phyloP scores from a whole-genome alignment of 2,797 vertebrate genomes.

The Galago senegalensis region DNA sequence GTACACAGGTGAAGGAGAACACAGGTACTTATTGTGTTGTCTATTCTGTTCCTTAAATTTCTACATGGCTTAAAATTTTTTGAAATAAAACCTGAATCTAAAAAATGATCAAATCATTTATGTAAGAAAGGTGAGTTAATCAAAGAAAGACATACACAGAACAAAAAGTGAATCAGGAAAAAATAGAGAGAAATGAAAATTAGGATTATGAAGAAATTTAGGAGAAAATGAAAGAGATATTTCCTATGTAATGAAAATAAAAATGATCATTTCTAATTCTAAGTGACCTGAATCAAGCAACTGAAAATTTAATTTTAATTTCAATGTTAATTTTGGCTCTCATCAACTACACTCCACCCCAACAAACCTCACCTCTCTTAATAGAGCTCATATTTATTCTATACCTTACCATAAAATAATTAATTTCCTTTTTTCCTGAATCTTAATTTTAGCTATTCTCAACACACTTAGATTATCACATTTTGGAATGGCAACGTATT shows the following conservation, averaged over 20 bases:
- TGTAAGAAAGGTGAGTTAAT: background rate
- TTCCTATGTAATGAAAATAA: background rate
- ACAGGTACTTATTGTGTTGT: background rate
- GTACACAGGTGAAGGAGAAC: too few relatives aligned
- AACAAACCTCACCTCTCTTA: background rate
- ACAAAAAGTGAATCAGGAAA: background rate
- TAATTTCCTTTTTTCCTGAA: background rate
- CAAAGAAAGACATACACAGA: background rate
- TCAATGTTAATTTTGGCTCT: conserved; percentile 44
- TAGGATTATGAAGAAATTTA: background rate
- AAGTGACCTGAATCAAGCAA: background rate
- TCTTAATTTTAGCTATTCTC: conserved; percentile 30
- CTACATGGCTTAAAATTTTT: background rate
- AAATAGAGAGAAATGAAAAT: background rate
- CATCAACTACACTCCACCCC: background rate
- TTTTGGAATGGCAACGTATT: conserved; percentile 50
- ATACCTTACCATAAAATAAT: background rate
- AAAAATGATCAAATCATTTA: background rate
- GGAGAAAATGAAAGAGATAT: background rate
- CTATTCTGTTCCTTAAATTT: background rate
- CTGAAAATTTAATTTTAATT: background rate
- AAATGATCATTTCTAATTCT: background rate
- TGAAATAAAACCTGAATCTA: background rate
- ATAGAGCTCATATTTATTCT: background rate
- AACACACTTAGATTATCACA: conserved; percentile 6